phyloP scores from a whole-genome alignment of 2,888 invertebrate genomes.

The Melinaea marsaeus region DNA sequence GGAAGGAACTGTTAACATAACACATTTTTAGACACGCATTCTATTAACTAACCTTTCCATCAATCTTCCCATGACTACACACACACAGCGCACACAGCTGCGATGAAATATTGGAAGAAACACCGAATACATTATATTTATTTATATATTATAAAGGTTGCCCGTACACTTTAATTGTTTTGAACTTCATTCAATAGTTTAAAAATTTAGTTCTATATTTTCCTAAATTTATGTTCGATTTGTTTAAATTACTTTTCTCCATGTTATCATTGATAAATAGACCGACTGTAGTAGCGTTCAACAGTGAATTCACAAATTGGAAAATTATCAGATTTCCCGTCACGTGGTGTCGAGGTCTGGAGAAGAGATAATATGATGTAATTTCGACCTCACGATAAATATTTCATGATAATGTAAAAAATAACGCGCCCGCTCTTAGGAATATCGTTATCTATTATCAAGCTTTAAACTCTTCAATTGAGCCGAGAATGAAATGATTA shows the following conservation, averaged over 20 bases:
- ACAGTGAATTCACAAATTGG: constrained; percentile 33
- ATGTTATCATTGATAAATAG: background rate
- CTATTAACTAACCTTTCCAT: no score
- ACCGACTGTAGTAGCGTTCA: constrained; percentile 8
- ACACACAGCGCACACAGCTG: no score
- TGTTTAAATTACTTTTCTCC: background rate
- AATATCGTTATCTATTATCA: constrained; percentile 13
- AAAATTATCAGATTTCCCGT: constrained; percentile 45
- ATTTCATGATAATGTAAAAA: constrained; percentile 18
- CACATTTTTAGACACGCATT: no score
- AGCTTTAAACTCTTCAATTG: background rate
- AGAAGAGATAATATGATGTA: constrained; percentile 45
- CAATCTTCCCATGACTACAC: no score
- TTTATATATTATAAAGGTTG: no score
- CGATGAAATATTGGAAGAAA: no score
- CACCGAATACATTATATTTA: no score
- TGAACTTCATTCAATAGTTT: no score
- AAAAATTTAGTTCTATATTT: no score
- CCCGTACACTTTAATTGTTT: no score
- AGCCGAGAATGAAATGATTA: background rate
- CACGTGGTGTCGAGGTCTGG: constrained; percentile 42
- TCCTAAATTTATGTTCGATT: no score
- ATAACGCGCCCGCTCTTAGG: constrained; percentile 15
- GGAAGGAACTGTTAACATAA: no score
- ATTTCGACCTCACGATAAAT: constrained; percentile 38